Evolutionary conservation across 2,797 vertebrate species (phyloP).

Genomic region (Antrozous pallidus): DNA sequence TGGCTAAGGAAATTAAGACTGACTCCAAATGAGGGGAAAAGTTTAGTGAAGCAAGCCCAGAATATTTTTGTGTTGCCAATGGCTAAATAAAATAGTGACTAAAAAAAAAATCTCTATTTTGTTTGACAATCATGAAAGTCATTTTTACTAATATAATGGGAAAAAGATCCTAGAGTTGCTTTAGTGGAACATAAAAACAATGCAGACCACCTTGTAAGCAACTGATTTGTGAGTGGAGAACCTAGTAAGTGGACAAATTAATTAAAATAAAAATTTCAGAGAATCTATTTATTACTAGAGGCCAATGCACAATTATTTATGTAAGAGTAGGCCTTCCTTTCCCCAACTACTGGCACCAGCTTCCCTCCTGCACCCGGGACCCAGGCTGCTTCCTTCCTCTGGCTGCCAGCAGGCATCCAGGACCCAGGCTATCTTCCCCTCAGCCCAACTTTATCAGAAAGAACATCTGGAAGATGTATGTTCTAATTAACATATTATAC

Average conservation of each 20-base stretch:
- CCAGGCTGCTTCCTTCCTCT: too few species aligned
- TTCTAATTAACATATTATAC: too few species aligned
- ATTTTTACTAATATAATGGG: not conserved
- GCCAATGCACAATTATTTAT: too few species aligned
- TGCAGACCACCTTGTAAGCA: not conserved
- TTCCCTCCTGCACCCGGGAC: too few species aligned
- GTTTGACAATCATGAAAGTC: not conserved
- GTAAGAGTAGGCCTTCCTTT: too few species aligned
- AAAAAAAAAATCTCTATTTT: not conserved
- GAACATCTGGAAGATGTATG: too few species aligned
- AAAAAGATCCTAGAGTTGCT: not conserved
- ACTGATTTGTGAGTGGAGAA: not conserved
- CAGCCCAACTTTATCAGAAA: too few species aligned
- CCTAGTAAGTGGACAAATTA: not conserved
- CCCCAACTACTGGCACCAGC: too few species aligned
- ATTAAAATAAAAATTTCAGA: not conserved
- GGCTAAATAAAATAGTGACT: not conserved
- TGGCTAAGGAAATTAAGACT: not conserved
- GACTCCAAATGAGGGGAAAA: not conserved
- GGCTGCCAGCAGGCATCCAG: too few species aligned
- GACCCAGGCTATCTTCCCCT: too few species aligned
- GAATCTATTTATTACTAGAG: not conserved
- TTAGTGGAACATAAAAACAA: not conserved
- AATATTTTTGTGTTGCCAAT: not conserved
- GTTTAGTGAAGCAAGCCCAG: not conserved